Base-by-base conservation (phyloP, 2,113 vertebrate genomes). In the Laterallus jamaicensis region DNA sequence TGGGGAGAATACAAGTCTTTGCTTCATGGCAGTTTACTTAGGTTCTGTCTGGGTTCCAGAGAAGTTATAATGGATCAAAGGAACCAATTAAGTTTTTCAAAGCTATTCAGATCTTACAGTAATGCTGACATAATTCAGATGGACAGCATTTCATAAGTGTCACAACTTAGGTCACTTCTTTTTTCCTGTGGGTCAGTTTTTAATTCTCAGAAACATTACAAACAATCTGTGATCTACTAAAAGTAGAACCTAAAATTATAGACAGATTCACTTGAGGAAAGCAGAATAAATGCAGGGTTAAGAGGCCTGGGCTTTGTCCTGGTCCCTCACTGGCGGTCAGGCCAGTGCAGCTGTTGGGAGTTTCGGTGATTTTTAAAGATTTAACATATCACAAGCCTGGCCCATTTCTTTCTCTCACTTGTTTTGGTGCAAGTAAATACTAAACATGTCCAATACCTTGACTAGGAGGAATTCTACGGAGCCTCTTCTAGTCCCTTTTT, bases 161-260 rank as follows among this genome's bases (percentile, higher is more conserved):
- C 52, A 84, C 54, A 81, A 29, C 24, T 49, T 64, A 31, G 52
- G 77, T 71, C 8, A 26, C 56, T 86, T 68, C 0, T 4, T 80
- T 77, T 79, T 82, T 64, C 67, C 42, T 70, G 14, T 32, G 70
- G 67, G 39, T 86, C 2, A 1, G 6, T 55, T 94, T 85, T 81
- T 84, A 44, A 44, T 67, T 96, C 60, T 84, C 69, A 78, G 55
- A 93, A 74, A 59, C 1, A 3, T 39, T 80, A 68, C 37, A 93
- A 78, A 68, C 9, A 39, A 66, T 73, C 49, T 79, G 39, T 75
- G 60, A 90, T 84, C 49, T 92, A 7, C 85, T 75, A 71, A 70
- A 92, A 95, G 56, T 28, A 77, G 79, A 88, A 86, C 32, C 29
- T 86, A 63, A 90, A 93, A 93, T 92, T 76, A 93, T 39, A 63